Conservation (phyloP, 1,140 invertebrate genomes). For the Holotrichia oblita region DNA sequence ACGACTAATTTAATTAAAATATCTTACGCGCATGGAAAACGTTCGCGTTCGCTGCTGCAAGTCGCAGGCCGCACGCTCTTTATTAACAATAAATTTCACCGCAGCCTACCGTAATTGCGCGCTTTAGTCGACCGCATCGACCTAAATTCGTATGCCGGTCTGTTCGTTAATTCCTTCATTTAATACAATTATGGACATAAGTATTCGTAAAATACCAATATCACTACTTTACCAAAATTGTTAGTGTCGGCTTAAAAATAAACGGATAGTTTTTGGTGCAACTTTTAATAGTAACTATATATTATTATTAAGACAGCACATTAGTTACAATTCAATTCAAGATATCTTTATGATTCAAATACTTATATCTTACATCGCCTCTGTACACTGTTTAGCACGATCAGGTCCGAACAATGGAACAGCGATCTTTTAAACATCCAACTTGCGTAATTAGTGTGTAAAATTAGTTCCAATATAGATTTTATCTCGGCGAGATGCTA, state of each 20-base stretch:
- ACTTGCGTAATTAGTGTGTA: background rate
- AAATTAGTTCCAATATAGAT: slow-evolving; percentile 14
- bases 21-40: background rate
- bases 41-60: background rate
- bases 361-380: too few species aligned
- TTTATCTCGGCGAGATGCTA: background rate
- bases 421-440: background rate
- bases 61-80: slow-evolving; percentile 10
- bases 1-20: slow-evolving; percentile 21
- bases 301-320: too few species aligned
- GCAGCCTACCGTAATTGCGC: slow-evolving; percentile 20
- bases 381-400: too few species aligned
- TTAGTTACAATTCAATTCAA: too few species aligned
- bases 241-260: too few species aligned
- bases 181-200: background rate
- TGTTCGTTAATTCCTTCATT: background rate
- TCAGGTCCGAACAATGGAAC: too few species aligned
- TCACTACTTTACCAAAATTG: too few species aligned
- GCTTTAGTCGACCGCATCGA: slow-evolving; percentile 13
- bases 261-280: too few species aligned
- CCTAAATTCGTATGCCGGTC: background rate
- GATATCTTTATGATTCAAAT: too few species aligned
- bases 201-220: too few species aligned
- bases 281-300: too few species aligned
- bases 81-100: slow-evolving; percentile 31